Conservation (phyloP, 2,888 invertebrate species). For the Chydorus sphaericus region DNA sequence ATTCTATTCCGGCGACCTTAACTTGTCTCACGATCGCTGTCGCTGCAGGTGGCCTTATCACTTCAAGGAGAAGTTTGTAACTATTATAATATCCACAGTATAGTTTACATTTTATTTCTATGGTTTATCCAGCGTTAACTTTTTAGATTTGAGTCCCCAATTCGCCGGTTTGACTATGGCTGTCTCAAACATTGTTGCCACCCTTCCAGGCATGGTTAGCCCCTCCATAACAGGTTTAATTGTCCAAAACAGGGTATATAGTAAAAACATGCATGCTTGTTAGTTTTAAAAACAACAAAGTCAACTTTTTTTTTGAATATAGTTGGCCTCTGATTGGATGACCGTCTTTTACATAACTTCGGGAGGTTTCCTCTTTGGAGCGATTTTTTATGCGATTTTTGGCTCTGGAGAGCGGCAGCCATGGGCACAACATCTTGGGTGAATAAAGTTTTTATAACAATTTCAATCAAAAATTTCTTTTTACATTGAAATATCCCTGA, state of each 20-base stretch:
- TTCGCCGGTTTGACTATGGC: constrained; percentile 87
- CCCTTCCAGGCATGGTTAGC: constrained; percentile 80
- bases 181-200: constrained; percentile 76
- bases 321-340: no score
- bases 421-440: no score
- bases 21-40: constrained; percentile 74
- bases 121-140: constrained; percentile 38
- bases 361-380: no score
- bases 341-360: no score
- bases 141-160: constrained; percentile 79
- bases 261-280: no score
- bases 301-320: no score
- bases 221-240: constrained; percentile 66
- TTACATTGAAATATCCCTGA: no score
- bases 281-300: no score
- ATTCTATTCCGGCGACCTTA: constrained; percentile 51
- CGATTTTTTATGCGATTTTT: no score
- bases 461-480: no score
- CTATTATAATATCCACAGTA: constrained; percentile 37
- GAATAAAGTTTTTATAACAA: no score
- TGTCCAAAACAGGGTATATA: constrained; percentile 56
- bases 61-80: neutral
- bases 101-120: constrained; percentile 13
- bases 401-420: no score
- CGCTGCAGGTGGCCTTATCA: constrained; percentile 77